These are phyloP conservation scores for Ascidia mentula DNA, from an alignment of 23 tunicate genomes.

Conservation along the genomic window DNA sequence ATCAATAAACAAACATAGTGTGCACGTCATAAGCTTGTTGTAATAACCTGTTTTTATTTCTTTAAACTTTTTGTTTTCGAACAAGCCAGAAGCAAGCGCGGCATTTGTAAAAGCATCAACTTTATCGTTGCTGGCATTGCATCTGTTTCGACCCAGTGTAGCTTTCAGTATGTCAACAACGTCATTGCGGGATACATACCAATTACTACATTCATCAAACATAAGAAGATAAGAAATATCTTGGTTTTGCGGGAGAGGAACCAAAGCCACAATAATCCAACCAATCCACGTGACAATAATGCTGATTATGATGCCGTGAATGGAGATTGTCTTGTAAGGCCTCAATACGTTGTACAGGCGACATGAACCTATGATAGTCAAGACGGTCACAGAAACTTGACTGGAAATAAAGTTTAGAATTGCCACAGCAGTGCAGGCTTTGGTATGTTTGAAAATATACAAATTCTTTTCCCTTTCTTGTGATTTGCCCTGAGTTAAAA, in stretches of 20 bases:
- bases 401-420: not conserved
- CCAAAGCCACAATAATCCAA: not conserved
- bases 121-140: not conserved
- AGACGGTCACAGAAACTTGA: not conserved
- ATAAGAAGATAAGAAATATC: too few relatives aligned
- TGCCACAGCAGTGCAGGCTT: not conserved
- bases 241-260: not conserved
- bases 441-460: not conserved
- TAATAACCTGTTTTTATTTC: not conserved
- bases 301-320: not conserved
- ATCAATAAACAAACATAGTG: not conserved
- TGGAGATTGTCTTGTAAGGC: not conserved
- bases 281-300: not conserved
- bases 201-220: too few relatives aligned
- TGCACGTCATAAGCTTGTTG: conserved; percentile 18
- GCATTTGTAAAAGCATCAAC: not conserved
- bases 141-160: not conserved
- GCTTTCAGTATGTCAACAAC: not conserved
- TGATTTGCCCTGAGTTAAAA: not conserved
- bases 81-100: not conserved
- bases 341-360: not conserved
- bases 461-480: not conserved
- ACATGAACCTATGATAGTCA: not conserved
- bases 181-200: not conserved
- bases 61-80: not conserved